Conservation (phyloP, 2,888 invertebrate species). For the Automeris io region DNA sequence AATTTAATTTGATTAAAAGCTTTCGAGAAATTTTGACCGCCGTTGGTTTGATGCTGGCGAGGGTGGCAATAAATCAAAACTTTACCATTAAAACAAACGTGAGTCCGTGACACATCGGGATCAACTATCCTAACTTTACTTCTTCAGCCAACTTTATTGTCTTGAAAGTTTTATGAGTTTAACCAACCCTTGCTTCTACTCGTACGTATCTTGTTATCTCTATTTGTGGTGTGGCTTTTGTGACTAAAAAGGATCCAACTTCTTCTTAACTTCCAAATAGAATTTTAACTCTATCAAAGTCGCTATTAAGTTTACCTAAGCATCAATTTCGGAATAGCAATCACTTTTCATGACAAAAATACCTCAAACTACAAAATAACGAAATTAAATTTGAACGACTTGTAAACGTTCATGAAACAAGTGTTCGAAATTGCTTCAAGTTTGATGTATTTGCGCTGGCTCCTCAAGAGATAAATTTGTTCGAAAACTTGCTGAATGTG, state of each 20-base stretch:
- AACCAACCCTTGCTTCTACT: constrained; percentile 36
- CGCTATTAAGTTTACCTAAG: background rate
- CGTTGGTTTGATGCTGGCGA: constrained; percentile 26
- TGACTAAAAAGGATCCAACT: constrained; percentile 8
- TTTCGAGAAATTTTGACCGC: constrained; percentile 43
- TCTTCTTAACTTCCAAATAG: constrained; percentile 1
- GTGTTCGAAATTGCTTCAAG: constrained; percentile 70
- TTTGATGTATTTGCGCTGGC: constrained; percentile 71
- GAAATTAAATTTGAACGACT: constrained; percentile 37
- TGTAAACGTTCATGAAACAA: constrained; percentile 65
- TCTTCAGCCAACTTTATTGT: constrained; percentile 53
- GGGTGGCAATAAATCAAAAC: constrained; percentile 60
- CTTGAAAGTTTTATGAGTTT: constrained; percentile 51
- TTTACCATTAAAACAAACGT: constrained; percentile 56
- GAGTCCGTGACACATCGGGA: constrained; percentile 52
- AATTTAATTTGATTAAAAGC: constrained; percentile 47
- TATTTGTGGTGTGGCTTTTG: constrained; percentile 15
- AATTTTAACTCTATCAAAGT: background rate
- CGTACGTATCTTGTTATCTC: constrained; percentile 22
- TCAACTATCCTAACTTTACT: constrained; percentile 53
- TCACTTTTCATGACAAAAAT: background rate
- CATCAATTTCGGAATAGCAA: background rate
- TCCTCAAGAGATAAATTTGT: constrained; percentile 74
- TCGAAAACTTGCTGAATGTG: constrained; percentile 73
- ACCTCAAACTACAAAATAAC: background rate